phyloP scores from a whole-genome alignment of 2,113 vertebrate species.

The Cololabis saira region DNA sequence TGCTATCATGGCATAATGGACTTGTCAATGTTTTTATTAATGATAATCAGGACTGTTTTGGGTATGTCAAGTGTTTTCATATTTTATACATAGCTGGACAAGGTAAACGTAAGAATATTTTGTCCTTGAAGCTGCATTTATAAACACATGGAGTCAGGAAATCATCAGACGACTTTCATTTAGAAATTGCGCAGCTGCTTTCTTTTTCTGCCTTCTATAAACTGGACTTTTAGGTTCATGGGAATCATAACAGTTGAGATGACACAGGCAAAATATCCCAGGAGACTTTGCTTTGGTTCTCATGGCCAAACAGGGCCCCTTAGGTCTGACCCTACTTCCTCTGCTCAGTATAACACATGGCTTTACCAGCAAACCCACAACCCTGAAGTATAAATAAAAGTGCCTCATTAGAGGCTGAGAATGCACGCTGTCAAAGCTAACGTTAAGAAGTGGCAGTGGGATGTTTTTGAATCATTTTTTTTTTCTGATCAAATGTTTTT shows the following conservation, averaged over 20 bases:
- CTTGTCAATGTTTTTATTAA: no score
- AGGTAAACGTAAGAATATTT: not conserved
- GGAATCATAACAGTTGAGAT: conserved; percentile 73
- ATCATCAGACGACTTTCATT: conserved; percentile 37
- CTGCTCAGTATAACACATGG: conserved; percentile 42
- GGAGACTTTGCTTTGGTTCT: conserved; percentile 70
- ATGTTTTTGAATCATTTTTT: not conserved
- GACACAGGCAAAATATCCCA: conserved; percentile 64
- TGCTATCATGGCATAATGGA: no score
- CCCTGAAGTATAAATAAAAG: conserved; percentile 47
- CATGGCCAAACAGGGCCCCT: conserved; percentile 68
- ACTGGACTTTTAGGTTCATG: conserved; percentile 59
- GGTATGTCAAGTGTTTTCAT: not conserved
- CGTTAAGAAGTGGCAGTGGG: not conserved
- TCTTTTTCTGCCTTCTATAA: conserved; percentile 31
- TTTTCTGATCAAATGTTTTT: no score
- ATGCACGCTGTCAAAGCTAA: not conserved
- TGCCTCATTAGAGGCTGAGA: conserved; percentile 9
- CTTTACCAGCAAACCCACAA: conserved; percentile 63
- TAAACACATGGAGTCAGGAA: not conserved
- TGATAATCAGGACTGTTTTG: not conserved
- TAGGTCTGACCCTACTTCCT: conserved; percentile 73
- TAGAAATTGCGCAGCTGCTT: conserved; percentile 49
- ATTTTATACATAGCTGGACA: not conserved
- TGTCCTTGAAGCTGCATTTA: not conserved